These are phyloP conservation scores for Planiliza haematocheilus DNA, from an alignment of 2,113 vertebrate species.

Conservation along the genomic window DNA sequence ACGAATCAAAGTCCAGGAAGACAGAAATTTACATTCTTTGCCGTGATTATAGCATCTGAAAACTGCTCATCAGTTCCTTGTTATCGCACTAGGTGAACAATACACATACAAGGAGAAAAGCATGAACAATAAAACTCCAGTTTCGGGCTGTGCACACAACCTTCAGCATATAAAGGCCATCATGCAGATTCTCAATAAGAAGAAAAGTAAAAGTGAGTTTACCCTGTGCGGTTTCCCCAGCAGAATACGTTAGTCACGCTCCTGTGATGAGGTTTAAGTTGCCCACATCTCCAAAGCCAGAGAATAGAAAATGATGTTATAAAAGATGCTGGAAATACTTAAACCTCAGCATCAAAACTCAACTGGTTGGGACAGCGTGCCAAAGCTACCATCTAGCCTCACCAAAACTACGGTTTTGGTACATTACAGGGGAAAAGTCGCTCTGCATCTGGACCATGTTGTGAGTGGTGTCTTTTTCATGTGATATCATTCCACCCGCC, in stretches of 20 bases:
- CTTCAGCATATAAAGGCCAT: slow-evolving; percentile 8
- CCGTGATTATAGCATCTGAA: slow-evolving; percentile 25
- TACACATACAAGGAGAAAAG: slow-evolving; percentile 12
- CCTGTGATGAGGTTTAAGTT: slow-evolving; percentile 57
- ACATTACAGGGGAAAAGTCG: slow-evolving; percentile 34
- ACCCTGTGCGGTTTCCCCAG: slow-evolving; percentile 21
- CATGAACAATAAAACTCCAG: background rate
- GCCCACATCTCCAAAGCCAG: slow-evolving; percentile 51
- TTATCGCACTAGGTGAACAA: background rate
- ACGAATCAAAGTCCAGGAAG: slow-evolving; percentile 5
- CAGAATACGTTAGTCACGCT: slow-evolving; percentile 4
- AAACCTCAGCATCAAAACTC: slow-evolving; percentile 62
- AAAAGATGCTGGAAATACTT: slow-evolving; percentile 61
- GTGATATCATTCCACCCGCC: slow-evolving; percentile 59
- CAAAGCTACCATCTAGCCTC: slow-evolving; percentile 56
- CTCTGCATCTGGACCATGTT: slow-evolving; percentile 62
- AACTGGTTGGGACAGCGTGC: slow-evolving; percentile 24
- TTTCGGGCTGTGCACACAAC: slow-evolving; percentile 6
- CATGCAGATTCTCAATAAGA: slow-evolving; percentile 29
- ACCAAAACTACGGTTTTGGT: slow-evolving; percentile 50
- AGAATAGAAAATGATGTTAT: slow-evolving; percentile 62
- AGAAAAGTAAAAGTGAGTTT: slow-evolving; percentile 50
- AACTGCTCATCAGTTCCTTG: slow-evolving; percentile 17
- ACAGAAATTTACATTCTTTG: slow-evolving; percentile 2
- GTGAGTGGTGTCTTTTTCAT: slow-evolving; percentile 67